phyloP scores from a whole-genome alignment of 2,888 invertebrate genomes.

The Tachystola acroxantha region DNA sequence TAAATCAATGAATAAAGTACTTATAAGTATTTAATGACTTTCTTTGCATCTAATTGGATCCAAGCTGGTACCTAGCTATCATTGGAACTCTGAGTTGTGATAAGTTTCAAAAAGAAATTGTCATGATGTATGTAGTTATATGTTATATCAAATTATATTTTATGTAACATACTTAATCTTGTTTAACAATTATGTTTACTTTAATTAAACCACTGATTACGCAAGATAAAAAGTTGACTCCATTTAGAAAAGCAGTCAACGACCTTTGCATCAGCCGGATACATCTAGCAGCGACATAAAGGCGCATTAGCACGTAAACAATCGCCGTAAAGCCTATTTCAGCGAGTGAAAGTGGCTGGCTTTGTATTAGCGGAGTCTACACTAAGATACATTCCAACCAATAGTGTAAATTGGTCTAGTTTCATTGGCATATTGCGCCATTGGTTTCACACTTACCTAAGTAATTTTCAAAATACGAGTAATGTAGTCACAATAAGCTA shows the following conservation, averaged over 20 bases:
- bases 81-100: too few species aligned
- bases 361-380: constrained; percentile 3
- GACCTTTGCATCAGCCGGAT: constrained; percentile 57
- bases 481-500: too few species aligned
- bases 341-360: constrained; percentile 44
- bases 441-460: too few species aligned
- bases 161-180: neutral
- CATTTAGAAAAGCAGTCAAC: constrained; percentile 54
- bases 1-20: neutral
- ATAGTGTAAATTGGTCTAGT: neutral
- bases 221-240: constrained; percentile 15
- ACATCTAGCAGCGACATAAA: constrained; percentile 48
- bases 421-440: too few species aligned
- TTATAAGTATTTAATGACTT: neutral
- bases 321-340: constrained; percentile 35
- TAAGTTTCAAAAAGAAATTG: too few species aligned
- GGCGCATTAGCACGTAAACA: constrained; percentile 43
- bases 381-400: too few species aligned
- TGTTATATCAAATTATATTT: neutral
- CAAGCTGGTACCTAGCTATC: too few species aligned
- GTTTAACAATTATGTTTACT: neutral
- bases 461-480: too few species aligned
- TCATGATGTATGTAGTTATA: too few species aligned
- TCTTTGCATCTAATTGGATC: too few species aligned
- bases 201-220: constrained; percentile 10